These are phyloP conservation scores for Agrochola lychnidis DNA, from an alignment of 2,888 invertebrate species.

Conservation along the genomic window DNA sequence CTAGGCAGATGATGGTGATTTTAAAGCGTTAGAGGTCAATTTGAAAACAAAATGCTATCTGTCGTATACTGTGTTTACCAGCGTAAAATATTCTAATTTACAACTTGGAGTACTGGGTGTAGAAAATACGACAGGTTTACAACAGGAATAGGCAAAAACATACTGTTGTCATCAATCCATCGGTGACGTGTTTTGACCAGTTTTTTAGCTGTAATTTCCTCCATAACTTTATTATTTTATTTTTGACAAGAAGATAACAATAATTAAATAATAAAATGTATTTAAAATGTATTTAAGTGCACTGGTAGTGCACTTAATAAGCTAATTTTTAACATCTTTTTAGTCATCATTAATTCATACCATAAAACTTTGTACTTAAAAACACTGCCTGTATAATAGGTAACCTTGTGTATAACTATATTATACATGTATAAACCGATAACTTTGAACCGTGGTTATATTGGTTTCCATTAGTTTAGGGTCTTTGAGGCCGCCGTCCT, in stretches of 20 bases:
- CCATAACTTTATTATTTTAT: background rate
- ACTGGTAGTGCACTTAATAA: too few species aligned
- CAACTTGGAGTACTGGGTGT: too few species aligned
- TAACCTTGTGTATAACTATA: slow-evolving; percentile 9
- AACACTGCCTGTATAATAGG: slow-evolving; percentile 29
- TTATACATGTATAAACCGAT: slow-evolving; percentile 19
- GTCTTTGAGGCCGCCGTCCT: slow-evolving; percentile 50
- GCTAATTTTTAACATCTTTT: too few species aligned
- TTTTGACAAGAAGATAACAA: background rate
- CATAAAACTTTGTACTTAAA: too few species aligned
- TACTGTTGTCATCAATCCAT: background rate
- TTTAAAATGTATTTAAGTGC: too few species aligned
- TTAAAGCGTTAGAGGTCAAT: background rate
- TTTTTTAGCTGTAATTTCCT: background rate
- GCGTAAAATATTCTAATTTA: background rate
- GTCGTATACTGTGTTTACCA: background rate
- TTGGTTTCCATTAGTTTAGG: slow-evolving; percentile 60
- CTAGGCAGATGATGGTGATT: too few species aligned
- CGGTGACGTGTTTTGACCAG: background rate
- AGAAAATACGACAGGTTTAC: background rate
- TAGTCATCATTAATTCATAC: too few species aligned
- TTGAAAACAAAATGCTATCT: background rate
- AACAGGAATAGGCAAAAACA: background rate
- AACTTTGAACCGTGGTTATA: slow-evolving; percentile 53
- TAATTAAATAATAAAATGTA: background rate